Base-by-base conservation (phyloP, 2,797 vertebrate genomes). In the Ctenochaetus hawaiiensis region DNA sequence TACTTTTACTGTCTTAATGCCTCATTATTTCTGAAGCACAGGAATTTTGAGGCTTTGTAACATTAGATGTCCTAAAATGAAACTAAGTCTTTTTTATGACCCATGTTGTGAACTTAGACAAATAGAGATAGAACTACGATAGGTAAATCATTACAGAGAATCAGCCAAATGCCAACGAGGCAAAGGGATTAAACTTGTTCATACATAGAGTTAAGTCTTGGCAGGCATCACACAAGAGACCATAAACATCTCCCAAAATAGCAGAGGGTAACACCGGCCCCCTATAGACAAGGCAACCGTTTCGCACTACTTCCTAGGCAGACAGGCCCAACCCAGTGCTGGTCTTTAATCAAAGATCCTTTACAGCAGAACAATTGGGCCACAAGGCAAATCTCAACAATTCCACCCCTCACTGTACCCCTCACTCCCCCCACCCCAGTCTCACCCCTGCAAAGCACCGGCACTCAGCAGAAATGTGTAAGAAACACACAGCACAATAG, bases 351-450 rank as follows among this genome's bases (percentile, higher is more conserved):
- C 90, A 93, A 83, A 92, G 85, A 92, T 92, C 79, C 86, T 87
- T 88, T 91, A 93, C 91, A 92, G 87, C 81, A 92, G 89, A 94
- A 95, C 93, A 95, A 94, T 95, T 86, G 84, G 84, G 72, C 79
- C 85, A 88, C 85, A 90, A 80, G 53, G 80, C 52, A 91, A 87
- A 89, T 91, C 81, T 90, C 76, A 92, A 92, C 77, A 93, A 83
- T 89, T 82, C 78, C 85, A 87, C 80, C 84, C 78, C 63, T 80
- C 58, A 54, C 65, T 65, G 61, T 64, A 79, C 64, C 78, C 72
- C 80, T 70, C 72, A 30, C 47, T 5, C 14, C 61, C 16, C 66
- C 61, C 60, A 49, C 71, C 80, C 56, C 52, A 77, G 66, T 70
- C 76, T 88, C 77, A 77, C 71, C 77, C 56, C 67, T 52, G 43